Conservation (phyloP, 92 coral and sea anemone genomes). For the Chrysogorgia sp. region DNA sequence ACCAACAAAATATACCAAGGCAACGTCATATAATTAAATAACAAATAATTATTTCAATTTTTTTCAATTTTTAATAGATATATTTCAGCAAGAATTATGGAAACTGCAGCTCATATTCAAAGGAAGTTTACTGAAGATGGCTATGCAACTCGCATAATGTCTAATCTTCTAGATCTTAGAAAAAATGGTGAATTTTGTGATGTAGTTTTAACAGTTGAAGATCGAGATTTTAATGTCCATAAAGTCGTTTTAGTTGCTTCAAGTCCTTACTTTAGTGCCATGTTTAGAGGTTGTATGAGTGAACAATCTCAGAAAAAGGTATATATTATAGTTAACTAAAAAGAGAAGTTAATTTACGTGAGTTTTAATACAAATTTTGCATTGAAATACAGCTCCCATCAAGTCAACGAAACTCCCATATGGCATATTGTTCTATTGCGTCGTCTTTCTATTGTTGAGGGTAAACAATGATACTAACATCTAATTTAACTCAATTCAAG, state of each 20-base stretch:
- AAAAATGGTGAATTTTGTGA: constrained; percentile 92
- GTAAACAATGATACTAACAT: too few relatives aligned
- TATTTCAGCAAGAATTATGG: constrained; percentile 51
- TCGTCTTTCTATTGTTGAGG: too few relatives aligned
- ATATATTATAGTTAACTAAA: too few relatives aligned
- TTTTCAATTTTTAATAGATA: neutral
- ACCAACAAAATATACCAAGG: neutral
- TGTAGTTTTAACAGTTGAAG: constrained; percentile 75
- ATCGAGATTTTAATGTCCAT: constrained; percentile 74
- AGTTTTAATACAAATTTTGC: too few relatives aligned
- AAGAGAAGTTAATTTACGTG: too few relatives aligned
- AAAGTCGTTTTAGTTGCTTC: constrained; percentile 90
- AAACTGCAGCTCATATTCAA: constrained; percentile 46
- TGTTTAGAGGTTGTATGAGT: constrained; percentile 87
- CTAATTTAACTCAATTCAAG: too few relatives aligned
- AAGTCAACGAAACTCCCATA: too few relatives aligned
- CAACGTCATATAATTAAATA: too few relatives aligned
- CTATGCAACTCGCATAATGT: constrained; percentile 73
- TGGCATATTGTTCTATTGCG: too few relatives aligned
- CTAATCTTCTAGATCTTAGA: constrained; percentile 78
- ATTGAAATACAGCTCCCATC: too few relatives aligned
- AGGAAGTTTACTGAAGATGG: constrained; percentile 73
- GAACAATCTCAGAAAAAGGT: constrained; percentile 83
- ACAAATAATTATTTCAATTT: too few relatives aligned
- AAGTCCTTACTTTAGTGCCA: constrained; percentile 91